phyloP scores from a whole-genome alignment of 1,140 invertebrate genomes.

The Littorina saxatilis region DNA sequence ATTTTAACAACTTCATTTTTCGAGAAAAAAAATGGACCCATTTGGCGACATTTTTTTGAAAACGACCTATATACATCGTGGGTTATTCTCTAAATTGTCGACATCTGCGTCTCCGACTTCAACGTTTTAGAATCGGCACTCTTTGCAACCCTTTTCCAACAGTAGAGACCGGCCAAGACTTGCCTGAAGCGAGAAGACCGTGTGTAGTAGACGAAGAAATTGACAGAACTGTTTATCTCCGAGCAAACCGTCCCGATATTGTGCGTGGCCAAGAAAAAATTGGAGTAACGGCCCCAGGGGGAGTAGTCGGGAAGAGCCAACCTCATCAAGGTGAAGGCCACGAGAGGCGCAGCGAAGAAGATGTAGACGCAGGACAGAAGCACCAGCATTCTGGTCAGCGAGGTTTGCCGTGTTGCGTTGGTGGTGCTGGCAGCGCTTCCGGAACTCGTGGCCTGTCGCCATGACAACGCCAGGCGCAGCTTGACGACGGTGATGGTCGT shows the following conservation, averaged over 20 bases:
- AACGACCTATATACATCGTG: too few relatives aligned
- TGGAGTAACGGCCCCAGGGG: background rate
- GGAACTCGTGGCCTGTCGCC: background rate
- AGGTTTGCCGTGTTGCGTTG: background rate
- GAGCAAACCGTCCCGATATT: background rate
- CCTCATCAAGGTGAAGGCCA: background rate
- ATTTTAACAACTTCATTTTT: too few relatives aligned
- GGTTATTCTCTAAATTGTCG: too few relatives aligned
- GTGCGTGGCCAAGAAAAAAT: background rate
- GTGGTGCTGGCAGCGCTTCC: too few relatives aligned
- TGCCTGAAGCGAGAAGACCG: background rate
- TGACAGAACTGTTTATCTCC: too few relatives aligned
- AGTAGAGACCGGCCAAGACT: background rate
- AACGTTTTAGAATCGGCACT: too few relatives aligned
- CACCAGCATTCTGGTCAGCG: constrained; percentile 22
- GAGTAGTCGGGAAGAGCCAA: background rate
- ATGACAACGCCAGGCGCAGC: background rate
- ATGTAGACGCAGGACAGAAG: constrained; percentile 7
- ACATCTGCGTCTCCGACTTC: too few relatives aligned
- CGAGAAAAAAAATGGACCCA: too few relatives aligned
- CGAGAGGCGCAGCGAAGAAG: background rate
- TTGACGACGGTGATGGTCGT: constrained; percentile 11
- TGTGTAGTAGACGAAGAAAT: constrained; percentile 6
- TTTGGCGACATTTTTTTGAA: too few relatives aligned
- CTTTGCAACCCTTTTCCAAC: too few relatives aligned